These are phyloP conservation scores for Mobula hypostoma DNA, from an alignment of 2,113 vertebrate species.

Conservation along the genomic window DNA sequence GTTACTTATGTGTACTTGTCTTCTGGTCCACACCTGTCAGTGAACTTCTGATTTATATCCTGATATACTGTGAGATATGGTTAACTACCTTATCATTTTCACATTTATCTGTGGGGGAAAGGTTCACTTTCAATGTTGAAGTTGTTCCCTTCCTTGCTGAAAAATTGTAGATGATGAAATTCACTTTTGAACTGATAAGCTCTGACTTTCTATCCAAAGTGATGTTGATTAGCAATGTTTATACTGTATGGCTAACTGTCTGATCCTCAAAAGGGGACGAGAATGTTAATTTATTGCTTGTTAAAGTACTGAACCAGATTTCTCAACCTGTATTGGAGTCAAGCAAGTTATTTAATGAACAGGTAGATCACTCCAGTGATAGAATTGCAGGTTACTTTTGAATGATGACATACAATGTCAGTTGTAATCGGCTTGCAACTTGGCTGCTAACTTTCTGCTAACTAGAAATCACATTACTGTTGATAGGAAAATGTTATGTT, in stretches of 20 bases:
- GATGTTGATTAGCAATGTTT: background rate
- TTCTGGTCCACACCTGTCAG: background rate
- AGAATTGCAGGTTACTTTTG: background rate
- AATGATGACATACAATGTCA: background rate
- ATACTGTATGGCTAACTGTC: background rate
- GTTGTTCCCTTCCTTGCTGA: background rate
- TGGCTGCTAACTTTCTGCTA: background rate
- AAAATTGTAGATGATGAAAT: background rate
- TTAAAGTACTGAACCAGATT: background rate
- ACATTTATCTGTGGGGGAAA: background rate
- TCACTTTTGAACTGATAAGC: background rate
- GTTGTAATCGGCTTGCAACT: background rate
- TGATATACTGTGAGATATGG: background rate
- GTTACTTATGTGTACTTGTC: background rate
- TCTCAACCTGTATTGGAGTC: background rate
- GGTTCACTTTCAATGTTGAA: background rate
- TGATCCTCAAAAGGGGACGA: background rate
- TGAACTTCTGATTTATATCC: background rate
- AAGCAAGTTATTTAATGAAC: background rate
- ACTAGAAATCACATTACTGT: background rate
- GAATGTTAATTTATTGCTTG: background rate
- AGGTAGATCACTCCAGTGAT: background rate
- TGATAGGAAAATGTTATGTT: conserved; percentile 4
- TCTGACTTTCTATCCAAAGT: background rate
- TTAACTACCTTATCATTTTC: background rate